Evolutionary conservation across 2,113 vertebrate genomes (phyloP), one percentile per base, ranked within the genome.

Genomic region (Gopherus flavomarginatus): DNA sequence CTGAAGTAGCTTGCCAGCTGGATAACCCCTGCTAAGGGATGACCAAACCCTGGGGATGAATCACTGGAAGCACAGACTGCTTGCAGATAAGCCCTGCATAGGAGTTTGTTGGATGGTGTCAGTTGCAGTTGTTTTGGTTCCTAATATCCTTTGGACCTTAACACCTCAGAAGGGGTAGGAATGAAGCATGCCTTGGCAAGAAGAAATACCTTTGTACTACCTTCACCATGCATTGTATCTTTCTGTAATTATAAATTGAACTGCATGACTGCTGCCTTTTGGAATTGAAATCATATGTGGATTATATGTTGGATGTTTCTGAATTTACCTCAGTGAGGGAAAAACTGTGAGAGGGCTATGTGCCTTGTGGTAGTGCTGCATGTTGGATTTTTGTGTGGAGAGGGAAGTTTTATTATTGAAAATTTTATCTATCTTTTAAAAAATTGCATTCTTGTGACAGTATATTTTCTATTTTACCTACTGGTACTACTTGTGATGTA

Each of bases 391-490:
- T 90, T 1, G 65, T 86, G 22, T 29, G 19, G 83, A 53, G 16
- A 2, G 26, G 29, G 44, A 84, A 72, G 5, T 49, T 35, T 1
- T 44, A 16, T 38, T 62, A 59, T 31, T 0, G 31, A 90, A n/a
- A 49, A 8, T 2, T 8, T 42, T 27, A n/a, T 72, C 57, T 81
- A 83, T 24, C 27, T 94, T 83, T 81, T 59, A 49, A 50, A 84
- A 0, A 0, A 0, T 53, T 49, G 11, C 54, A 56, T 56, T 56
- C 54, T 56, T 1, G 0, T 42, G 82, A 85, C 10, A 38, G 22
- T 16, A 6, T 53, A 1, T 6, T 42, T 77, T 42, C 88, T 65
- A 77, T 81, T 85, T 52, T 81, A 56, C 17, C 53, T 65, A 16
- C 4, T 52, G 2, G 2, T 79, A 5, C 54, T 90, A 83, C 11